Evolutionary conservation across 2,113 vertebrate species (phyloP).

Genomic region (Gymnogyps californianus): DNA sequence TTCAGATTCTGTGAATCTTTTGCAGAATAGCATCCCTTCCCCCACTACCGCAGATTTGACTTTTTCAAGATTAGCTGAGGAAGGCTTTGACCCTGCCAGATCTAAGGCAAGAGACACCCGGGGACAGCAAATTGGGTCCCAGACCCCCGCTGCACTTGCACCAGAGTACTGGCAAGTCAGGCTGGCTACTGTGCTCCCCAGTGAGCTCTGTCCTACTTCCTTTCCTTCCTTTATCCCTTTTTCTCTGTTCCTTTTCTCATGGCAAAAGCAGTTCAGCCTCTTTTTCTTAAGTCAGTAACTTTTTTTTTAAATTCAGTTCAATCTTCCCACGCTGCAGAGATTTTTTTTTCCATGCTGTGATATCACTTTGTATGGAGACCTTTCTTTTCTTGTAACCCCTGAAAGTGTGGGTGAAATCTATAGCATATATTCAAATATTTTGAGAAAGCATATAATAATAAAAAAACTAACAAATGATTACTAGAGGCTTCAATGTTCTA

Average conservation of each 20-base stretch:
- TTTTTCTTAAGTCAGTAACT: neutral
- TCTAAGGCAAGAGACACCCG: neutral
- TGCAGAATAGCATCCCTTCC: neutral
- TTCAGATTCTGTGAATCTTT: neutral
- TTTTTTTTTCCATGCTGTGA: neutral
- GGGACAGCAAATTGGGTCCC: neutral
- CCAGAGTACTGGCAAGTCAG: neutral
- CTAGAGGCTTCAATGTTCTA: neutral
- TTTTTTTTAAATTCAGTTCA: neutral
- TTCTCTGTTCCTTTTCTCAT: slow-evolving; percentile 9
- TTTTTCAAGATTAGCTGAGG: neutral
- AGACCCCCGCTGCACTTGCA: neutral
- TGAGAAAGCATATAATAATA: neutral
- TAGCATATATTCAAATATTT: neutral
- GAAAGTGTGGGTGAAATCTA: neutral
- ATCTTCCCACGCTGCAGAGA: neutral
- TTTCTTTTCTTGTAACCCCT: neutral
- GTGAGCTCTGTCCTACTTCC: slow-evolving; percentile 22
- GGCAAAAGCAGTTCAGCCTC: neutral
- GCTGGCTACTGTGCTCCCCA: slow-evolving; percentile 6
- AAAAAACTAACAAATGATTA: neutral
- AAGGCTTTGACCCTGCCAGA: neutral
- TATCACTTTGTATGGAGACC: neutral
- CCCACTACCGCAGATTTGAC: fast-evolving
- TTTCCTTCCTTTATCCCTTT: neutral